Conservation (phyloP, 2,888 invertebrate genomes). For the Junonia oenone region DNA sequence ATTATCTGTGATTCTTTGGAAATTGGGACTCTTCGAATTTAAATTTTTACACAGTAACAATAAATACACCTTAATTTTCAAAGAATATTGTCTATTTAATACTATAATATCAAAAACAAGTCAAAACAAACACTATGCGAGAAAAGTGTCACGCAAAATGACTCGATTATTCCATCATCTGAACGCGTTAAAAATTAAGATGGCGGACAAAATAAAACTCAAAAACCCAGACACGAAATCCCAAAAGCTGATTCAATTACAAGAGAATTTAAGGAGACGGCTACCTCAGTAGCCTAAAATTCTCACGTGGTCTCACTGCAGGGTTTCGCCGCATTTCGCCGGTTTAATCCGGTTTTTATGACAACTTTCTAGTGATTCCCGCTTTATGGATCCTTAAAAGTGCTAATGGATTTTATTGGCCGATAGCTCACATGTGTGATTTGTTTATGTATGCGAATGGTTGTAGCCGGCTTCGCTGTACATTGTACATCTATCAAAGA, state of each 20-base stretch:
- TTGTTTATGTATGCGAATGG: constrained; percentile 20
- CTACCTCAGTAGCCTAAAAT: constrained; percentile 12
- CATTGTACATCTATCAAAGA: constrained; percentile 3
- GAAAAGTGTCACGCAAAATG: neutral
- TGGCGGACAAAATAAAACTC: neutral
- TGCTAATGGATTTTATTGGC: constrained; percentile 60
- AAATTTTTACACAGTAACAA: no score
- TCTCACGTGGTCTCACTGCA: constrained; percentile 31
- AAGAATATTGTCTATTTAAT: no score
- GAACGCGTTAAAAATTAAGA: neutral
- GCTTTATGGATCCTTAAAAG: constrained; percentile 59
- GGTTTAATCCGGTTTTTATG: constrained; percentile 59
- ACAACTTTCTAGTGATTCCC: constrained; percentile 72
- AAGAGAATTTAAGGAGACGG: constrained; percentile 5
- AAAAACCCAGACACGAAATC: neutral
- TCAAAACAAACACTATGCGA: neutral
- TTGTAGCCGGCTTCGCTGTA: constrained; percentile 6
- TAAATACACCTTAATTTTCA: no score
- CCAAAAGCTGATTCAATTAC: neutral
- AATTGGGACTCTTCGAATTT: neutral
- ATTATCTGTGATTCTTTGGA: constrained; percentile 6
- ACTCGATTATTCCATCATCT: neutral
- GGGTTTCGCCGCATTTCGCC: constrained; percentile 43
- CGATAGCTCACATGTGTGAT: constrained; percentile 24
- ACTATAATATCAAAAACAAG: no score